These are phyloP conservation scores for Stenotaenia linearis DNA, from an alignment of 2,888 invertebrate genomes.

Conservation along the genomic window DNA sequence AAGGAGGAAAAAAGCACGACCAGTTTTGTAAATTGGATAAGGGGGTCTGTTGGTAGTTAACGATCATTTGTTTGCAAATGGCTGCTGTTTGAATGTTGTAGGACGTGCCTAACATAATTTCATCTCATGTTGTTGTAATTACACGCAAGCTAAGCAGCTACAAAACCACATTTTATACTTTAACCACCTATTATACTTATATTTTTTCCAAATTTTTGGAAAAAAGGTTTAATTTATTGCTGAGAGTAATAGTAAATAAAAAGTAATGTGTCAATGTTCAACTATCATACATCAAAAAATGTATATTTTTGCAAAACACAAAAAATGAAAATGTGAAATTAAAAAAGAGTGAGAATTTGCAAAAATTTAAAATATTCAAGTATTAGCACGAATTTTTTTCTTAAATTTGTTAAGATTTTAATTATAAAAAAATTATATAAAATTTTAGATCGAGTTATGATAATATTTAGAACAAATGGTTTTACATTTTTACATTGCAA, in stretches of 20 bases:
- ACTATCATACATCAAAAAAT: no score
- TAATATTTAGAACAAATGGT: no score
- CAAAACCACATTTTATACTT: constrained; percentile 22
- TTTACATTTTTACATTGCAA: no score
- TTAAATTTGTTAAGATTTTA: no score
- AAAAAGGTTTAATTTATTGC: background rate
- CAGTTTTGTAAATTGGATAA: constrained; percentile 23
- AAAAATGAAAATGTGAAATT: background rate
- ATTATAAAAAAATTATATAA: no score
- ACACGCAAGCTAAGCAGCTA: constrained; percentile 16
- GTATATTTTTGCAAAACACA: no score
- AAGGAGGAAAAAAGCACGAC: background rate
- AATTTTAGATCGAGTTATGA: no score
- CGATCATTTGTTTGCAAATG: constrained; percentile 23
- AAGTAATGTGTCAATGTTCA: background rate
- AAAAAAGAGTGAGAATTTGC: no score
- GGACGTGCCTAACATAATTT: constrained; percentile 26
- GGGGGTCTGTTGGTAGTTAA: constrained; percentile 21
- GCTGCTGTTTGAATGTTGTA: constrained; percentile 24
- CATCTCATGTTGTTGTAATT: constrained; percentile 20
- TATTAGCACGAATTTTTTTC: no score
- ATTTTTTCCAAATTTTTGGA: background rate
- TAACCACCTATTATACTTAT: background rate
- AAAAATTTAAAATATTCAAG: no score
- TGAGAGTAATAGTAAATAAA: background rate